phyloP scores from a whole-genome alignment of 2,113 vertebrate genomes.

The Phyllostomus discolor region DNA sequence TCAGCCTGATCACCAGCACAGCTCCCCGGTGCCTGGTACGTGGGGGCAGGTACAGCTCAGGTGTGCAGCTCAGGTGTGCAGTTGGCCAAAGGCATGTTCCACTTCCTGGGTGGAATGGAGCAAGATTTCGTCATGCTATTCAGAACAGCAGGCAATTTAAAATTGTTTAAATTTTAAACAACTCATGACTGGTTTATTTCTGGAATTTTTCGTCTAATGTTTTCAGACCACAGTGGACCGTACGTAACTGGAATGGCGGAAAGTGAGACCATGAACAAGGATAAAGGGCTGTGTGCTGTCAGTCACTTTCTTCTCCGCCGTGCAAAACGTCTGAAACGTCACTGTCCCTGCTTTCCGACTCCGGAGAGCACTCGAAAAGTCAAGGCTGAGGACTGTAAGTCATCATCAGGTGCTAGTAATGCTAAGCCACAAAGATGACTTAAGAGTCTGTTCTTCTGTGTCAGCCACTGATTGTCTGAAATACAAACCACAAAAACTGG shows the following conservation, averaged over 20 bases:
- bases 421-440: not conserved
- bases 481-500: not conserved
- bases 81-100: not conserved
- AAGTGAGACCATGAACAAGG: not conserved
- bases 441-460: not conserved
- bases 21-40: not conserved
- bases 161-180: too few species aligned
- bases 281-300: not conserved
- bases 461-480: not conserved
- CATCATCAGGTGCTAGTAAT: not conserved
- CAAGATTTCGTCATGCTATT: not conserved
- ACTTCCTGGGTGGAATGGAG: not conserved
- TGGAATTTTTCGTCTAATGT: not conserved
- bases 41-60: not conserved
- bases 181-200: not conserved
- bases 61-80: not conserved
- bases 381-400: not conserved
- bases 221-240: not conserved
- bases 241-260: not conserved
- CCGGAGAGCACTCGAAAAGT: not conserved
- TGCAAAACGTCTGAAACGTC: not conserved
- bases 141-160: not conserved
- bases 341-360: not conserved
- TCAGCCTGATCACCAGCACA: not conserved
- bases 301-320: not conserved